phyloP scores from a whole-genome alignment of 2,113 vertebrate genomes.

The Petrocephalus zakoni region DNA sequence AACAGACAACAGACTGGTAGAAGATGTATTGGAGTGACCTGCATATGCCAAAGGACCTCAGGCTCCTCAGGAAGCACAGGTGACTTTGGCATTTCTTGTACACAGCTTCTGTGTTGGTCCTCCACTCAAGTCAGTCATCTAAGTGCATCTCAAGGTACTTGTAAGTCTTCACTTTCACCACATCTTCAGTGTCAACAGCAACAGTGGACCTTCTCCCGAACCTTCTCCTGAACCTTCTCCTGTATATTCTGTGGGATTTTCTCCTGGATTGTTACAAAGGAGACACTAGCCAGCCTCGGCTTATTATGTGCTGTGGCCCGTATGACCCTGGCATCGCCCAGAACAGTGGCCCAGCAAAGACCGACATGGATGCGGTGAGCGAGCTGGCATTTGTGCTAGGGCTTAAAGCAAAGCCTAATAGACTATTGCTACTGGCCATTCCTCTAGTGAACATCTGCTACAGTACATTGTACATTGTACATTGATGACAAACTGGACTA shows the following conservation, averaged over 20 bases:
- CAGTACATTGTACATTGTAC: too few relatives aligned
- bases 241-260: not conserved
- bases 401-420: too few relatives aligned
- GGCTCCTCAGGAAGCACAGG: not conserved
- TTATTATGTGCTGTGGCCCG: too few relatives aligned
- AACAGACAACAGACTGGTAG: not conserved
- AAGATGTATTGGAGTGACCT: not conserved
- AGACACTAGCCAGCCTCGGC: too few relatives aligned
- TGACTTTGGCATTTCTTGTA: too few relatives aligned
- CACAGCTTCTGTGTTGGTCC: not conserved
- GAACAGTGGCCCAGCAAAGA: too few relatives aligned
- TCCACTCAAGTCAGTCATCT: not conserved
- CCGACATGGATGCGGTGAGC: too few relatives aligned
- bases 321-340: too few relatives aligned
- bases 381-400: too few relatives aligned
- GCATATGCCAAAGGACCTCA: not conserved
- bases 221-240: not conserved
- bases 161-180: not conserved
- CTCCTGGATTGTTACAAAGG: not conserved
- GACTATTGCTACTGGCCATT: too few relatives aligned
- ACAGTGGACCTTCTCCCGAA: not conserved
- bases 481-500: too few relatives aligned
- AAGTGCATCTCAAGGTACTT: not conserved
- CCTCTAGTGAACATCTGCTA: too few relatives aligned
- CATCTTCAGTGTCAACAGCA: not conserved